These are phyloP conservation scores for Hestina assimilis DNA, from an alignment of 1,140 invertebrate genomes.

Conservation along the genomic window DNA sequence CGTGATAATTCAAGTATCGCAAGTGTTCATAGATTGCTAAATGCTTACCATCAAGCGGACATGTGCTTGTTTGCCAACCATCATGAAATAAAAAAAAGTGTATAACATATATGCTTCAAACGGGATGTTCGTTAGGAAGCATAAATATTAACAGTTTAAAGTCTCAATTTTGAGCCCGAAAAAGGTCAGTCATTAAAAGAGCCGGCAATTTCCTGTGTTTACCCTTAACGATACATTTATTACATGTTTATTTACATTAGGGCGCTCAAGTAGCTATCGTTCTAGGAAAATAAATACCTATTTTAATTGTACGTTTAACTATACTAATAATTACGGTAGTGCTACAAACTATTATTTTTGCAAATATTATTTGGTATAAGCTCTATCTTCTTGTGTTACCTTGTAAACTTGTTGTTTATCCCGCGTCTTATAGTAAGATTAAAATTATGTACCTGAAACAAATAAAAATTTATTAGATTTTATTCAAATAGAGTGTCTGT, in stretches of 20 bases:
- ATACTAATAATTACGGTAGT: too few relatives aligned
- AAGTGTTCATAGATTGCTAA: too few relatives aligned
- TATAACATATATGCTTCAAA: background rate
- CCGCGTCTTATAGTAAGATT: too few relatives aligned
- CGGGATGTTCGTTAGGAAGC: background rate
- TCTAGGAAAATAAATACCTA: background rate
- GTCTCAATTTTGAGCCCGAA: slow-evolving; percentile 40
- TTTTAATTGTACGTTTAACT: too few relatives aligned
- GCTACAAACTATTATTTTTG: too few relatives aligned
- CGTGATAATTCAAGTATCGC: too few relatives aligned
- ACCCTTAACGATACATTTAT: slow-evolving; percentile 52
- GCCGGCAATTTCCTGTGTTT: slow-evolving; percentile 50
- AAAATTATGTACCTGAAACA: background rate
- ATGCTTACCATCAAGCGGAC: too few relatives aligned
- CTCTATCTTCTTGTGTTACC: too few relatives aligned
- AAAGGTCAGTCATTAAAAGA: slow-evolving; percentile 34
- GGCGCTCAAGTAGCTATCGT: slow-evolving; percentile 14
- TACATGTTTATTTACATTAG: slow-evolving; percentile 45
- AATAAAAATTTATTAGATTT: background rate
- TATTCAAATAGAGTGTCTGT: too few relatives aligned
- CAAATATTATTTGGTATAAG: background rate
- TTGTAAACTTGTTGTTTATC: too few relatives aligned
- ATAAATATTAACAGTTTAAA: slow-evolving; percentile 30
- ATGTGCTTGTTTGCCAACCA: too few relatives aligned
- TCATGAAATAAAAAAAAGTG: too few relatives aligned